Percentiles rank a stretch among this genome's conserved stretches.
These are phyloP conservation scores for Gymnocephalus cernua DNA, from an alignment of 2,113 vertebrate species.

Conservation along the genomic window DNA sequence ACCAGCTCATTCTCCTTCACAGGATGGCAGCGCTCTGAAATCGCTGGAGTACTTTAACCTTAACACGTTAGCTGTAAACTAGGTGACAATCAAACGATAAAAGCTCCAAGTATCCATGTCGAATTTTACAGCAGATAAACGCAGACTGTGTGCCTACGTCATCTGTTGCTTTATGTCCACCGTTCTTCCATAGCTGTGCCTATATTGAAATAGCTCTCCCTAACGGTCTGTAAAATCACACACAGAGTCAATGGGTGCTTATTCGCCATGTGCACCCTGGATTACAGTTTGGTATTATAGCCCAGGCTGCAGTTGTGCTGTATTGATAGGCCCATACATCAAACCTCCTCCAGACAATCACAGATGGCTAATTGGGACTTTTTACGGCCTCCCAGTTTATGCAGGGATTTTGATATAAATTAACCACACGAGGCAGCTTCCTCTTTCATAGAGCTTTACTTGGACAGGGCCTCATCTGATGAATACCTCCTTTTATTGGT, in stretches of 20 bases:
- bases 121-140: slow-evolving; percentile 53
- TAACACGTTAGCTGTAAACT: slow-evolving; percentile 20
- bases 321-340: slow-evolving; percentile 78
- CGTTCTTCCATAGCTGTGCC: slow-evolving; percentile 5
- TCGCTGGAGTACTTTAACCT: slow-evolving; percentile 10
- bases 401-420: slow-evolving; percentile 76
- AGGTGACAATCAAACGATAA: slow-evolving; percentile 38
- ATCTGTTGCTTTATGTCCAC: slow-evolving; percentile 50
- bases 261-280: slow-evolving; percentile 63
- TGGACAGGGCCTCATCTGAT: slow-evolving; percentile 73
- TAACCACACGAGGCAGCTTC: slow-evolving; percentile 65
- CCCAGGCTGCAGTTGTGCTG: slow-evolving; percentile 67
- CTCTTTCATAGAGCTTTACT: slow-evolving; percentile 56
- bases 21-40: background rate
- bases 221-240: slow-evolving; percentile 66
- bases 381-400: slow-evolving; percentile 75
- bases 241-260: slow-evolving; percentile 61
- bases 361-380: slow-evolving; percentile 80
- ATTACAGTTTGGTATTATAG: slow-evolving; percentile 65
- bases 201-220: slow-evolving; percentile 52
- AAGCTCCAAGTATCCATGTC: slow-evolving; percentile 22
- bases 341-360: slow-evolving; percentile 72
- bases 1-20: background rate
- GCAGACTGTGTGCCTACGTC: slow-evolving; percentile 21
- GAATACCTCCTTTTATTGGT: slow-evolving; percentile 77